Base-by-base conservation (phyloP, 2,113 vertebrate species). In the Mesocricetus auratus region DNA sequence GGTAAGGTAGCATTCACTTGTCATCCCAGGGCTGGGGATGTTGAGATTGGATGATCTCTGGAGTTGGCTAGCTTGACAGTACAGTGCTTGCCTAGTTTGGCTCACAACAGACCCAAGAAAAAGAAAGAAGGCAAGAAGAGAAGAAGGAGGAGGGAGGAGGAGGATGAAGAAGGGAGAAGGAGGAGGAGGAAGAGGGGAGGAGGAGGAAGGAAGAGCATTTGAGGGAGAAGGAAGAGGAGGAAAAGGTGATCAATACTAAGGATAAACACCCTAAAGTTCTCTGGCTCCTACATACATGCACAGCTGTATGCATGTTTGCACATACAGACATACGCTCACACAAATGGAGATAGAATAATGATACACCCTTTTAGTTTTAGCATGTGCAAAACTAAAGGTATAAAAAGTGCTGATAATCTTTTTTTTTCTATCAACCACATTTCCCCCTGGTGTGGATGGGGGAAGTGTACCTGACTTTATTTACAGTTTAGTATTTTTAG, bases 211-310 rank as follows among this genome's bases (percentile, higher is more conserved):
- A n/a, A n/a, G n/a, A n/a, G n/a, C n/a, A n/a, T n/a, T 15, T 12
- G 22, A 11, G 12, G 12, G 26, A 45, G 11, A 7, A 11, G 12
- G 26, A 21, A 5, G 7, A 50, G 13, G 5, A 15, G 29, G 29
- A 1, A 11, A 17, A 53, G 77, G 36, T 24, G 33, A 81, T 39
- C n/a, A 62, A 9, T 16, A 9, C 22, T 60, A 24, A 83, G 81
- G 24, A 42, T 3, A 58, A 29, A 39, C 12, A 9, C n/a, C n/a
- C 22, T 26, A 79, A 29, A 12, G 11, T 39, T 58, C 81, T 39
- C 56, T 62, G 56, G n/a, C 24, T 0, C n/a, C n/a, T 26, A 1
- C 11, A 7, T 4, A 2, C 4, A 8, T 15, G 53, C 53, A n/a
- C 21, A 7, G 1, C 5, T 29, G 58, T n/a, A 83, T 22, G 24